Base-by-base conservation (phyloP, 2,888 invertebrate genomes). In the Hemistola chrysoprasaria region DNA sequence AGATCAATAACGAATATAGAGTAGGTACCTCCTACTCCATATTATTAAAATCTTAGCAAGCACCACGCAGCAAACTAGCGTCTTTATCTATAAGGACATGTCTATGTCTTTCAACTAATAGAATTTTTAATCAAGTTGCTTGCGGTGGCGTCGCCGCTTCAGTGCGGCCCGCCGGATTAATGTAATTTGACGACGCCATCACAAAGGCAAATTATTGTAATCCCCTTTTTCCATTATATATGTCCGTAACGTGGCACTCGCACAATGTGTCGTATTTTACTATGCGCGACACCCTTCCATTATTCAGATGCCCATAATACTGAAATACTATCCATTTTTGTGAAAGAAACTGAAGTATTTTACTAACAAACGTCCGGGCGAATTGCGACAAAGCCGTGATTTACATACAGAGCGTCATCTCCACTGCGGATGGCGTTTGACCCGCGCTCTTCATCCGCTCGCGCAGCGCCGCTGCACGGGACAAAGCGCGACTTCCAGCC, bases 161-260 rank as follows among this genome's bases (percentile, higher is more conserved):
- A 42, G 34, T 34, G 34, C 40, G 47, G 40, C 34, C 39, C 80
- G 77, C 78, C 82, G 78, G 83, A 85, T 85, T 87, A 87, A 88
- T 88, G 86, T 85, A 86, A 88, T 87, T 86, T 83, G 83, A 84
- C 79, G 76, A 78, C 77, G 82, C 75, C 77, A 74, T 86, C 84
- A 87, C 86, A 87, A 87, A 87, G 78, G 87, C 86, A 87, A 87
- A 87, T 87, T n/a, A n/a, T n/a, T 87, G 85, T 85, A 85, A 86
- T 85, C 79, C 84, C 78, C 77, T 76, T 74, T 76, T 70, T 80
- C 77, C 78, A 81, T 83, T 82, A 78, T 75, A 75, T 69, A 73
- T 71, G 71, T 69, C 75, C 70, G 75, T 74, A 73, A 75, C 76
- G 69, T 68, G 71, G 73, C 72, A 75, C 71, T 71, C 74, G 63